These are phyloP conservation scores for Petrocephalus microphthalmus DNA, from an alignment of 2,113 vertebrate genomes.

Conservation along the genomic window DNA sequence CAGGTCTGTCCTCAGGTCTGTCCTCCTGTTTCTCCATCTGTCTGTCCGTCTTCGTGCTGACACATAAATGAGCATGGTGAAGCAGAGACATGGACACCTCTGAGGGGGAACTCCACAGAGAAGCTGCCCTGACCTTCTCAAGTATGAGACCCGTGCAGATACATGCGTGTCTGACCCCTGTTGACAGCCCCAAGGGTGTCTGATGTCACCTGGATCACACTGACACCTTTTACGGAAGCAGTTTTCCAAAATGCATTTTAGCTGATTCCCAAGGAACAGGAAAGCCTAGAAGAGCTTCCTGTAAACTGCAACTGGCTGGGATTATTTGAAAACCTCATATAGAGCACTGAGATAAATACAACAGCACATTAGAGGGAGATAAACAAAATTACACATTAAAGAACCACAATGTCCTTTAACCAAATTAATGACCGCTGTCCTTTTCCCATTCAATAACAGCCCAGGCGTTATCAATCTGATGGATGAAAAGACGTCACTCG, in stretches of 20 bases:
- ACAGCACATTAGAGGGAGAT: background rate
- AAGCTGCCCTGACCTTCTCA: background rate
- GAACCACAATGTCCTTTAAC: background rate
- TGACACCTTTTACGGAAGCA: background rate
- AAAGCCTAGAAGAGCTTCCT: background rate
- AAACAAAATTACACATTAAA: constrained; percentile 3
- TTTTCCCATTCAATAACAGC: constrained; percentile 7
- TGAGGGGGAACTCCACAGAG: background rate
- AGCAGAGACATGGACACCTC: background rate
- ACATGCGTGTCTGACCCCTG: background rate
- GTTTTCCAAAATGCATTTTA: background rate
- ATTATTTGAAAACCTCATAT: background rate
- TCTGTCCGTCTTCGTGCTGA: background rate
- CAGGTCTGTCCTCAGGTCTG: background rate
- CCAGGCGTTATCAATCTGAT: background rate
- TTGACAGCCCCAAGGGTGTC: background rate
- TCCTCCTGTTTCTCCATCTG: background rate
- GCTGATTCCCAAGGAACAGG: background rate
- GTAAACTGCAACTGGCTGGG: background rate
- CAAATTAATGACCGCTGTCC: background rate
- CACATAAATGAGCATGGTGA: background rate
- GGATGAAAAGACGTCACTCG: background rate
- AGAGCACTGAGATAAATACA: background rate
- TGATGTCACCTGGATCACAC: background rate
- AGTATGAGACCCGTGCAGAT: background rate